These are phyloP conservation scores for Alces alces DNA, from an alignment of 2,113 vertebrate species.

Conservation along the genomic window DNA sequence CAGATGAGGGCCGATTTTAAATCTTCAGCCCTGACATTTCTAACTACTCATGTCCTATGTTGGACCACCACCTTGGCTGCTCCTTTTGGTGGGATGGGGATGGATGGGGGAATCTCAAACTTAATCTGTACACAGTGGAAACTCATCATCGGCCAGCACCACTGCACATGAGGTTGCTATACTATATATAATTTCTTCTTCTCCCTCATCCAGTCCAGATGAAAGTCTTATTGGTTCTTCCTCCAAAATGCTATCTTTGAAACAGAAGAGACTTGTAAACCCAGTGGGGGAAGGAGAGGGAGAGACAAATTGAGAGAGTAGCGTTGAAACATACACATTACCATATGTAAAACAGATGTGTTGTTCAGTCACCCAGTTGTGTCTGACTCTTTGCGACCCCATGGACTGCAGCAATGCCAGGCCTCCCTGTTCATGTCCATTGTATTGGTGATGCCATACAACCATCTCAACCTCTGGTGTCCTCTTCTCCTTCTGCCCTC, in stretches of 20 bases:
- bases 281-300: neutral
- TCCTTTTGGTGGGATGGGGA: neutral
- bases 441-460: neutral
- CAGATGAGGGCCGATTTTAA: neutral
- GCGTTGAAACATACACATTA: neutral
- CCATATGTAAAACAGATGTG: neutral
- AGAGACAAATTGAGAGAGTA: neutral
- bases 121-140: neutral
- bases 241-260: neutral
- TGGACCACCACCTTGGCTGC: neutral
- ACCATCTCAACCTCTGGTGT: neutral
- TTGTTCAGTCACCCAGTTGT: neutral
- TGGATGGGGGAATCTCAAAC: neutral
- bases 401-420: neutral
- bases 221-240: neutral
- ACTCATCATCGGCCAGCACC: neutral
- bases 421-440: neutral
- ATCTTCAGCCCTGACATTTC: neutral
- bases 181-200: neutral
- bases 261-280: neutral
- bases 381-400: neutral
- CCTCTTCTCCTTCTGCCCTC: neutral
- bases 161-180: fast-evolving
- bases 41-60: neutral
- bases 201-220: neutral